Conservation (phyloP, 2,113 vertebrate genomes). For the Psammodynastes pulverulentus region DNA sequence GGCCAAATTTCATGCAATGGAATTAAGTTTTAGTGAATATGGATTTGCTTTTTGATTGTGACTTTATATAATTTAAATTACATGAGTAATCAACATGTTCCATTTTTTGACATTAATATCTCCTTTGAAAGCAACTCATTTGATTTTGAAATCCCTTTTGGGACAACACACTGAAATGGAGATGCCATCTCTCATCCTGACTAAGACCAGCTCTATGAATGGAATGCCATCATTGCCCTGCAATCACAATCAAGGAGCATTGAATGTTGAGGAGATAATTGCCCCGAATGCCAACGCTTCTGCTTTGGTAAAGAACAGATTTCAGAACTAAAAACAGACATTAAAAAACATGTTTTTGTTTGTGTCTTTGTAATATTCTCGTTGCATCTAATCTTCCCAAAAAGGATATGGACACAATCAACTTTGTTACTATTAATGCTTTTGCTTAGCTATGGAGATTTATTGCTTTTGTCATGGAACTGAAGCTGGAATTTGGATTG, state of each 20-base stretch:
- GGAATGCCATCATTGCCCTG: constrained; percentile 23
- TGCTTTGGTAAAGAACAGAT: constrained; percentile 14
- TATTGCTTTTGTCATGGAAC: neutral
- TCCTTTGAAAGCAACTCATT: constrained; percentile 36
- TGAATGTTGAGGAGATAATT: constrained; percentile 37
- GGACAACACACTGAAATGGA: constrained; percentile 8
- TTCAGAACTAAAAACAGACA: constrained; percentile 34
- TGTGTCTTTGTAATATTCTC: neutral
- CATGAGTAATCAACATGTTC: neutral
- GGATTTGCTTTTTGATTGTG: neutral
- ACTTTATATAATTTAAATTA: constrained; percentile 14
- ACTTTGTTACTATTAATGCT: neutral
- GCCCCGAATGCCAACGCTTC: constrained; percentile 30
- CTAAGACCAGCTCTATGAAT: constrained; percentile 35
- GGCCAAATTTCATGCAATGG: constrained; percentile 5
- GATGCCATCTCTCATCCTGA: constrained; percentile 41
- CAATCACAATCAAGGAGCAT: constrained; percentile 35
- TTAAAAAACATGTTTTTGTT: neutral
- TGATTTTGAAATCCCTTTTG: constrained; percentile 40
- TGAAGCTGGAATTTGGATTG: neutral
- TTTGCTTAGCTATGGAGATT: neutral
- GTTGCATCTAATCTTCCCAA: neutral
- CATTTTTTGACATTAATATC: constrained; percentile 20
- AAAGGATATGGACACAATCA: neutral
- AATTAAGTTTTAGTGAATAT: constrained; percentile 4